Evolutionary conservation across 2,113 vertebrate genomes (phyloP).

Genomic region (Macheiramphus alcinus): DNA sequence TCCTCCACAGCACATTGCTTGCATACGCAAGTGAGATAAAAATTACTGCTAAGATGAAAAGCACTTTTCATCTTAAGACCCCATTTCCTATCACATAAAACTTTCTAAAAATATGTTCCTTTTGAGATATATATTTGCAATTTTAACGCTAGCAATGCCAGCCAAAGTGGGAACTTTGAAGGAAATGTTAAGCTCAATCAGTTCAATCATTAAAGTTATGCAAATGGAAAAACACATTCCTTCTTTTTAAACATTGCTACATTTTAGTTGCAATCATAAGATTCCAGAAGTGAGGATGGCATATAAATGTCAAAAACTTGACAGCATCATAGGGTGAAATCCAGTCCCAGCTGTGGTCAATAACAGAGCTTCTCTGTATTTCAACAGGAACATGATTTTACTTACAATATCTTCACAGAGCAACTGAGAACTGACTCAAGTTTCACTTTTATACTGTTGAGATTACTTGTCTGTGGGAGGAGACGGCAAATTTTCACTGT

Average conservation of each 20-base stretch:
- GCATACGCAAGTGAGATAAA: background rate
- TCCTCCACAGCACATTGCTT: background rate
- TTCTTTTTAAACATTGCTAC: background rate
- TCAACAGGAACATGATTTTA: background rate
- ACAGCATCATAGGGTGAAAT: background rate
- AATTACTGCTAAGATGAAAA: conserved; percentile 23
- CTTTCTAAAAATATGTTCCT: conserved; percentile 31
- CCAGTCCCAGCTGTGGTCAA: conserved; percentile 19
- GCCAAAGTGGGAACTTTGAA: conserved; percentile 27
- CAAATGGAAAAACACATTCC: conserved; percentile 14
- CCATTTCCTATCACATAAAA: background rate
- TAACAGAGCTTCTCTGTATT: background rate
- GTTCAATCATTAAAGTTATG: conserved; percentile 35
- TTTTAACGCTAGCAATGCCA: background rate
- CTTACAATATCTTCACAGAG: background rate
- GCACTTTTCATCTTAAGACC: conserved; percentile 1
- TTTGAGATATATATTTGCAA: conserved; percentile 19
- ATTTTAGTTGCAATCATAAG: background rate
- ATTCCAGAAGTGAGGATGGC: background rate
- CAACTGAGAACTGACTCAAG: background rate
- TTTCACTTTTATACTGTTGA: background rate
- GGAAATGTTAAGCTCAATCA: conserved; percentile 10
- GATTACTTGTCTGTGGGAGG: background rate
- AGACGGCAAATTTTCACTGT: background rate
- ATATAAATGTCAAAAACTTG: background rate